Evolutionary conservation across 2,888 invertebrate species (phyloP).

Genomic region (Mesorhabditis sp.): DNA sequence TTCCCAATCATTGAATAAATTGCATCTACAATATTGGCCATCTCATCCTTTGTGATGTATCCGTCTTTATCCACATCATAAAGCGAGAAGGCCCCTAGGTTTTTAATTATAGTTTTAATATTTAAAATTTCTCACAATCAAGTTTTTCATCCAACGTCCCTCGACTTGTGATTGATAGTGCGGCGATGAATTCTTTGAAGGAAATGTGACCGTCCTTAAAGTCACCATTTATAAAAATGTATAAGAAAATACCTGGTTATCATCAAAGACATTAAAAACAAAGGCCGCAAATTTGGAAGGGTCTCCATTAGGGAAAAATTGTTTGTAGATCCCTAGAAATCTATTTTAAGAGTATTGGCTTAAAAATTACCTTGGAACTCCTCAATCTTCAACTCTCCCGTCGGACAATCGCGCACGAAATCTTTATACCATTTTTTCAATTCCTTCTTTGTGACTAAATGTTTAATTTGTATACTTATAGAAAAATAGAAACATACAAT

Average conservation of each 20-base stretch:
- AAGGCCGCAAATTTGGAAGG: constrained; percentile 96
- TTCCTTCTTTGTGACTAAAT: constrained; percentile 60
- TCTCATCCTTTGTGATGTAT: constrained; percentile 60
- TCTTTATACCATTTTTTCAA: constrained; percentile 62
- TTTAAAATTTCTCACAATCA: constrained; percentile 44
- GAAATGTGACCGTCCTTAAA: constrained; percentile 52
- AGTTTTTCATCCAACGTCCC: constrained; percentile 58
- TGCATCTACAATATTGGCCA: constrained; percentile 48
- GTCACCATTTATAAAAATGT: background rate
- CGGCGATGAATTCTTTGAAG: constrained; percentile 57
- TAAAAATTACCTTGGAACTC: constrained; percentile 46
- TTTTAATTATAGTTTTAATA: background rate
- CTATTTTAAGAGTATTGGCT: constrained; percentile 64
- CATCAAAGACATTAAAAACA: constrained; percentile 96
- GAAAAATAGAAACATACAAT: constrained; percentile 33
- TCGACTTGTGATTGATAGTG: constrained; percentile 57
- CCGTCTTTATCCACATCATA: constrained; percentile 64
- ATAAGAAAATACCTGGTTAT: constrained; percentile 77
- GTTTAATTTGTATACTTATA: background rate
- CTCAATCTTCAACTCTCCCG: constrained; percentile 60
- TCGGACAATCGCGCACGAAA: constrained; percentile 62
- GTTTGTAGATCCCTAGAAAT: constrained; percentile 71
- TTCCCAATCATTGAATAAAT: constrained; percentile 60
- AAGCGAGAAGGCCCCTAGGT: constrained; percentile 62
- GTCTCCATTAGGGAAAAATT: constrained; percentile 98